phyloP scores from a whole-genome alignment of 2,113 vertebrate species.

The Syrmaticus mikado region DNA sequence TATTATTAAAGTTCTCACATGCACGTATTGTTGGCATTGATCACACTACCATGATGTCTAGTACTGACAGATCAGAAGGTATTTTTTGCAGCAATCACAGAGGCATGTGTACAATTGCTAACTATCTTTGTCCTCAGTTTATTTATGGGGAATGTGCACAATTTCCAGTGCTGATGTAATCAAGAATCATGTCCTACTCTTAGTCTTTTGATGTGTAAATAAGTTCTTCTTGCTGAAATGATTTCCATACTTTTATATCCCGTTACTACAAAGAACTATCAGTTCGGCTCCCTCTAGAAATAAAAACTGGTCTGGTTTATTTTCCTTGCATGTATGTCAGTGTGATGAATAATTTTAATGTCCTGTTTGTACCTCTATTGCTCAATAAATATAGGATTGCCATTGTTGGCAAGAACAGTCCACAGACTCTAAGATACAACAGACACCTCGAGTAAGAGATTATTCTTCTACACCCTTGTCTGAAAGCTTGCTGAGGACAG shows the following conservation, averaged over 20 bases:
- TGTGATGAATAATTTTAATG: not conserved
- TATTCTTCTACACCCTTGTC: too few species aligned
- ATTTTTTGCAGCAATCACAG: conserved; percentile 37
- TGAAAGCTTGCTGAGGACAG: too few species aligned
- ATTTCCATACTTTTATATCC: conserved; percentile 4
- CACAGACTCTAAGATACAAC: not conserved
- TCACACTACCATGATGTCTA: conserved; percentile 11
- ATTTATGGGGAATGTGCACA: not conserved
- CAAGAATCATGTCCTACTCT: not conserved
- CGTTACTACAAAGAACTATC: not conserved
- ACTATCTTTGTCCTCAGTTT: conserved; percentile 31
- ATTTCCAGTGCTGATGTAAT: conserved; percentile 17
- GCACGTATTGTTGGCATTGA: conserved; percentile 1
- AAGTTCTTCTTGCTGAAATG: not conserved
- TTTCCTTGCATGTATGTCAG: not conserved
- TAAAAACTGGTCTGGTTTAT: not conserved
- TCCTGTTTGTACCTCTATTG: not conserved
- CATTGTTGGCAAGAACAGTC: not conserved
- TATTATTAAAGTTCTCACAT: conserved; percentile 13
- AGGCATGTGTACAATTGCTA: conserved; percentile 31
- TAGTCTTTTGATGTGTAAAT: conserved; percentile 59
- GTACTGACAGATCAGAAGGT: conserved; percentile 8
- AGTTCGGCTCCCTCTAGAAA: not conserved
- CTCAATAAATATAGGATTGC: not conserved
- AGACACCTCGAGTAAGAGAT: not conserved